A percentile compares a stretch with the other conserved stretches of the same genome.
These are phyloP conservation scores for Leucophenga montana DNA, from an alignment of 2,888 invertebrate genomes.

Conservation along the genomic window DNA sequence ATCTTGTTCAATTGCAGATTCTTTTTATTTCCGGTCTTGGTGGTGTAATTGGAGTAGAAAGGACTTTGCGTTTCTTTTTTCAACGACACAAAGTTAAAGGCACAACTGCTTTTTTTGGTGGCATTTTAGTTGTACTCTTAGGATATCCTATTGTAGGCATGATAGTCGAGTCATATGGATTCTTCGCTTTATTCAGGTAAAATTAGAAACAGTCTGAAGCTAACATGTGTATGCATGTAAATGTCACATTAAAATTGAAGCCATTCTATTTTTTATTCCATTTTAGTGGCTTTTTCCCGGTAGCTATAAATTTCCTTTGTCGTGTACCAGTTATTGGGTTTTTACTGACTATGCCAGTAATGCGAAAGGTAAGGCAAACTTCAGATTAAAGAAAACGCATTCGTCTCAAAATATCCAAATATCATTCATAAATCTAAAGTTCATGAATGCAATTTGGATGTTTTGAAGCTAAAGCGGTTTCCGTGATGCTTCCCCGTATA, in stretches of 20 bases:
- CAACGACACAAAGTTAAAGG: slow-evolving; percentile 96
- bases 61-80: slow-evolving; percentile 98
- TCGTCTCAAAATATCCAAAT: no score
- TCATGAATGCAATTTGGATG: no score
- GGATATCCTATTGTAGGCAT: slow-evolving; percentile 98
- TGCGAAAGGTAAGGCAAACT: slow-evolving; percentile 81
- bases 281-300: slow-evolving; percentile 95
- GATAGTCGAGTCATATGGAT: slow-evolving; percentile 97
- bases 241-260: background rate
- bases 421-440: no score
- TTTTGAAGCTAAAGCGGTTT: no score
- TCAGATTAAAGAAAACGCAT: no score
- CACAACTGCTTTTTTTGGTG: slow-evolving; percentile 91
- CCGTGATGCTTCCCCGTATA: no score
- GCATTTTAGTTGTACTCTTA: slow-evolving; percentile 90
- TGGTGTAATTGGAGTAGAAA: slow-evolving; percentile 95
- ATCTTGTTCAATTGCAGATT: slow-evolving; percentile 79
- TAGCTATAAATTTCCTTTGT: slow-evolving; percentile 94
- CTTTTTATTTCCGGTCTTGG: slow-evolving; percentile 95
- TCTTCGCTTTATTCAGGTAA: slow-evolving; percentile 87
- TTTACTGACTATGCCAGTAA: slow-evolving; percentile 89
- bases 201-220: slow-evolving; percentile 34
- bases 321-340: slow-evolving; percentile 93
- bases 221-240: background rate
- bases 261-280: background rate